Evolutionary conservation across 2,888 invertebrate species (phyloP), one percentile per base, ranked within the genome.

Genomic region (Neoitamus cyanurus): DNA sequence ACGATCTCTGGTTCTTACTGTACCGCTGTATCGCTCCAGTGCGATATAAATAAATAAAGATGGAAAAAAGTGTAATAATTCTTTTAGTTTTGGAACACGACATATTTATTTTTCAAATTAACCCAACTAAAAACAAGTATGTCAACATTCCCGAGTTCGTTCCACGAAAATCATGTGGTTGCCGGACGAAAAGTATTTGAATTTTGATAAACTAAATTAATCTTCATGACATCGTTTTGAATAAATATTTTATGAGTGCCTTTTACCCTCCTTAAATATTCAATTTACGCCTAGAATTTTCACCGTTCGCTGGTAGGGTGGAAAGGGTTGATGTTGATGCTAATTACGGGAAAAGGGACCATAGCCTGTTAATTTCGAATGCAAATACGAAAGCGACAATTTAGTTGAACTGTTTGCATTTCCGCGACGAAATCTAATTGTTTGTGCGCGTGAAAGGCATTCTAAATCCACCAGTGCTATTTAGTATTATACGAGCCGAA

Each of bases 381-480:
- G 75, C 42, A 75, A 75, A 75, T 75, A 42, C 75, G 28, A 42
- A 20, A 75, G 37, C 75, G 28, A 30, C 42, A 75, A 75, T 75
- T 75, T 75, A 75, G 28, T 75, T 20, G 46, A 75, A 75, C 75
- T 75, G 20, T 75, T 75, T 42, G 28, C 75, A 34, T 37, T 75
- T 42, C 75, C 42, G 42, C 42, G 34, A 75, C 25, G 28, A 37
- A 25, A 11, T 75, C 42, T 75, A 75, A 75, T 75, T 75, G 75
- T 75, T 42, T 42, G 42, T 46, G 37, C 75, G 75, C 75, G 46
- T 75, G 75, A 42, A 75, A 75, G 75, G 42, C 42, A 42, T 75
- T 25, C 37, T 42, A 75, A 75, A 75, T 42, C 58, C 6, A 20
- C 58, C 25, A 6, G 7, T 25, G 58, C 20, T 25, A 58, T 58